Evolutionary conservation across 2,797 vertebrate genomes (phyloP).

Genomic region (Cichlasoma orientale): DNA sequence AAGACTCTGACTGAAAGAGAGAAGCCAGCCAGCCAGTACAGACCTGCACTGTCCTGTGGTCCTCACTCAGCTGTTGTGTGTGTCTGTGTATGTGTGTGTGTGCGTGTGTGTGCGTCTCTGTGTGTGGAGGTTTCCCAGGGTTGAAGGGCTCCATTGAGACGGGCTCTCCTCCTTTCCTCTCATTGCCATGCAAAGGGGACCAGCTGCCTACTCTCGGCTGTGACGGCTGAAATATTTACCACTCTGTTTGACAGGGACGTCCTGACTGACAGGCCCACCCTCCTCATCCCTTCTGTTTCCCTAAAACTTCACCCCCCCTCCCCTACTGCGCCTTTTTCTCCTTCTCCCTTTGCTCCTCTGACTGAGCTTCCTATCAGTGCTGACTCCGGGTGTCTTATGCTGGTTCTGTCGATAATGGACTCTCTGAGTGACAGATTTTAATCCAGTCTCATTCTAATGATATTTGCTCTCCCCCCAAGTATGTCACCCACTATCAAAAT

Average conservation of each 20-base stretch:
- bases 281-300: not conserved
- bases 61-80: constrained; percentile 55
- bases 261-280: constrained; percentile 61
- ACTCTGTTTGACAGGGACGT: constrained; percentile 77
- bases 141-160: constrained; percentile 82
- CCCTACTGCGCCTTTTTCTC: not conserved
- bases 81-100: constrained; percentile 25
- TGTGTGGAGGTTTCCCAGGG: constrained; percentile 62
- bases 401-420: constrained; percentile 70
- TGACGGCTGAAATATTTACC: constrained; percentile 86
- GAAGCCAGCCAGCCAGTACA: constrained; percentile 56
- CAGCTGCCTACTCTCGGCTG: constrained; percentile 81
- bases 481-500: constrained; percentile 80
- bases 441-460: constrained; percentile 74
- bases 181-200: constrained; percentile 83
- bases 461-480: constrained; percentile 68
- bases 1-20: constrained; percentile 12
- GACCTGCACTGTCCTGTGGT: constrained; percentile 69
- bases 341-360: constrained; percentile 3
- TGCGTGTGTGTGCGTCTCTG: constrained; percentile 22
- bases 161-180: constrained; percentile 69
- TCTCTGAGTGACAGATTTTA: constrained; percentile 76
- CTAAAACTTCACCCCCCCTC: not conserved
- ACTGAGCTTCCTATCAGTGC: constrained; percentile 11
- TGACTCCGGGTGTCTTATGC: constrained; percentile 22